phyloP scores from a whole-genome alignment of 2,797 vertebrate genomes.

The Girardinus metallicus region DNA sequence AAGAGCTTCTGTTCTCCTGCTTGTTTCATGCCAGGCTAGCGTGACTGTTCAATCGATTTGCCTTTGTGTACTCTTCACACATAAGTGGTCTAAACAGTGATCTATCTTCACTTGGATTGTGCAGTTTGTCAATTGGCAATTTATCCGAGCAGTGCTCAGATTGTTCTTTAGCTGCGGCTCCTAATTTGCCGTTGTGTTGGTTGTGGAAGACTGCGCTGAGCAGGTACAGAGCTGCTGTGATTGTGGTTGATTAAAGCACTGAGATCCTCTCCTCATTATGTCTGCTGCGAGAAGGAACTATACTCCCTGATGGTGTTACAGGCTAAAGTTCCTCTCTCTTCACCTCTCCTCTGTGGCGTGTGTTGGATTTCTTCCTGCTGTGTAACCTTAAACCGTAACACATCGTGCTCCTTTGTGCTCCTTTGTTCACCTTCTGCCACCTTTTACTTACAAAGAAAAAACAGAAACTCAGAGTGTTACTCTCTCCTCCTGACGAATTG shows the following conservation, averaged over 20 bases:
- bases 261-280: conserved; percentile 9
- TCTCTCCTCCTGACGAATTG: conserved; percentile 29
- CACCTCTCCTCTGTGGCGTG: conserved; percentile 13
- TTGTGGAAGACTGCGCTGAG: conserved; percentile 7
- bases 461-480: conserved; percentile 35
- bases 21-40: conserved; percentile 34
- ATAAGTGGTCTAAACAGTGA: conserved; percentile 28
- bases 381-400: conserved; percentile 18
- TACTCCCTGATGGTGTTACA: conserved; percentile 53
- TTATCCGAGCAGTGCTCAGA: conserved; percentile 17
- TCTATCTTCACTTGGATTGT: conserved; percentile 21
- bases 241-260: conserved; percentile 17
- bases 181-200: conserved; percentile 5
- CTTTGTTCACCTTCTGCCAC: conserved; percentile 29
- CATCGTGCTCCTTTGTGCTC: conserved; percentile 32
- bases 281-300: conserved; percentile 63
- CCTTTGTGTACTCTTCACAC: conserved; percentile 28
- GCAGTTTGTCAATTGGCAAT: conserved; percentile 31
- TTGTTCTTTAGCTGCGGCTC: conserved; percentile 1
- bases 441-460: conserved; percentile 34
- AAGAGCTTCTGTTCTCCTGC: conserved; percentile 43
- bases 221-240: conserved; percentile 19
- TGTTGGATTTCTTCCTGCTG: conserved; percentile 15
- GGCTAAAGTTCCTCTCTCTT: conserved; percentile 27
- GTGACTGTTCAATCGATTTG: conserved; percentile 34